phyloP scores from a whole-genome alignment of 2,797 vertebrate genomes.

The Phoeniculus purpureus region DNA sequence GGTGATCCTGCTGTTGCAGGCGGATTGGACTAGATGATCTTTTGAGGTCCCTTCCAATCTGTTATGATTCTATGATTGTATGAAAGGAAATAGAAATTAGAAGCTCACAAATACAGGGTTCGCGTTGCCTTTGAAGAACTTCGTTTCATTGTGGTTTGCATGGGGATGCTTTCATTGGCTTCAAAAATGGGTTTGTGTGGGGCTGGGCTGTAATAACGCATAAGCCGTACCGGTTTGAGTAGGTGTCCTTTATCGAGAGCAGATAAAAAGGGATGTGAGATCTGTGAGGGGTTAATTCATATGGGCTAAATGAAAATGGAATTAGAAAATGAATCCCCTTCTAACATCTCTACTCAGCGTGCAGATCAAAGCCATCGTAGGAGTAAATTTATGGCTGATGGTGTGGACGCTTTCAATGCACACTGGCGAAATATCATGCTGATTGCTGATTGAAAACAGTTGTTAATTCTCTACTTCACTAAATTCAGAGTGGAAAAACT shows the following conservation, averaged over 20 bases:
- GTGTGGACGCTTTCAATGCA: constrained; percentile 81
- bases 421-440: constrained; percentile 84
- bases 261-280: constrained; percentile 30
- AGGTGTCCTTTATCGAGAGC: not conserved
- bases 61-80: too few species aligned
- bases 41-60: too few species aligned
- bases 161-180: not conserved
- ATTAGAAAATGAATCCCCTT: constrained; percentile 68
- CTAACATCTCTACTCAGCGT: constrained; percentile 63
- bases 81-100: constrained; percentile 58
- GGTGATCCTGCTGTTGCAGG: too few species aligned
- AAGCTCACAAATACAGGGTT: constrained; percentile 45
- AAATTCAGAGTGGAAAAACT: constrained; percentile 88
- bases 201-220: not conserved
- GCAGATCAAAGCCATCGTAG: constrained; percentile 82
- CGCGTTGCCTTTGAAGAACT: constrained; percentile 54
- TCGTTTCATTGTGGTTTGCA: constrained; percentile 4
- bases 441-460: constrained; percentile 97
- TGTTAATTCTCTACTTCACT: constrained; percentile 96
- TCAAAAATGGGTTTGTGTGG: not conserved
- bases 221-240: not conserved
- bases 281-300: constrained; percentile 58
- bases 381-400: constrained; percentile 85
- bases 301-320: constrained; percentile 49
- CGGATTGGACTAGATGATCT: too few species aligned